Evolutionary conservation across 53 echinoderm and acorn worm genomes (phyloP).

Genomic region (Arbacia lixula): DNA sequence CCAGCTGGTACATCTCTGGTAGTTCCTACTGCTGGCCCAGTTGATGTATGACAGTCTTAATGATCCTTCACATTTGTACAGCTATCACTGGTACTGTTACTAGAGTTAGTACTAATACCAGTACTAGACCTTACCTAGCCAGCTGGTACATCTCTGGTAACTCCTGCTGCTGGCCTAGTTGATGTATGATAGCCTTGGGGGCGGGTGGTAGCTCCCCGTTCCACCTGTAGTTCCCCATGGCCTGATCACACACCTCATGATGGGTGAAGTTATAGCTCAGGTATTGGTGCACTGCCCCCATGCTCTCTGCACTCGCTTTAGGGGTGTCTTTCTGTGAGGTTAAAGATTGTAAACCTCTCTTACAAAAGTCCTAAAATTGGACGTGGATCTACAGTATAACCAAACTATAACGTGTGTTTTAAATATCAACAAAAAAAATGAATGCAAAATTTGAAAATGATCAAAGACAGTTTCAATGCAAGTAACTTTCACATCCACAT

Average conservation of each 20-base stretch:
- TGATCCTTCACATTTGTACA: too few species aligned
- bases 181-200: slow-evolving; percentile 31
- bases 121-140: slow-evolving; percentile 41
- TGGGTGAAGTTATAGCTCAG: slow-evolving; percentile 48
- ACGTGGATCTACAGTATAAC: too few species aligned
- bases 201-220: slow-evolving; percentile 26
- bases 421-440: too few species aligned
- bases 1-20: slow-evolving; percentile 45
- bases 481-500: too few species aligned
- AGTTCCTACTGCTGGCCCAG: slow-evolving; percentile 36
- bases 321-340: slow-evolving; percentile 33
- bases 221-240: slow-evolving; percentile 25
- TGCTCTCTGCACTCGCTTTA: slow-evolving; percentile 18
- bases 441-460: too few species aligned
- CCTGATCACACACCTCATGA: slow-evolving; percentile 45
- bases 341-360: too few species aligned
- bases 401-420: too few species aligned
- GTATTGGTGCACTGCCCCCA: slow-evolving; percentile 46
- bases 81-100: too few species aligned
- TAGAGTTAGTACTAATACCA: too few species aligned
- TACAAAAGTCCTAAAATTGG: too few species aligned
- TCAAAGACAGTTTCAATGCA: too few species aligned
- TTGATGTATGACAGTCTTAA: slow-evolving; percentile 30
- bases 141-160: slow-evolving; percentile 48
- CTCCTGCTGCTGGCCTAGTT: slow-evolving; percentile 38